Percentiles rank a stretch among this genome's conserved stretches.
Conservation (phyloP, 2,113 vertebrate genomes). For the Tachysurus fulvidraco region DNA sequence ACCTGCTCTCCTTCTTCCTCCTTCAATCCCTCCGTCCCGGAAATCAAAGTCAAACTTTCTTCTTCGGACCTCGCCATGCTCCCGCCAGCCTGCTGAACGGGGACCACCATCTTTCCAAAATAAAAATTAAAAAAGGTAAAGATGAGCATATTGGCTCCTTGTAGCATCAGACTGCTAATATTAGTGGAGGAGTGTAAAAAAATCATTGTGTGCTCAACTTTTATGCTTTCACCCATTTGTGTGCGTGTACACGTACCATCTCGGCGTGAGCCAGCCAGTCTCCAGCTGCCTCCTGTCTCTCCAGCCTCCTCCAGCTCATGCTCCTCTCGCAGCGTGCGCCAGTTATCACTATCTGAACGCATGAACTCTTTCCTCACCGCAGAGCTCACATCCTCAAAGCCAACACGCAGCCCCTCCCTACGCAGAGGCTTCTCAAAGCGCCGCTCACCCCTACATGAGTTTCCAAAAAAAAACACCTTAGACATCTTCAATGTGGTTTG, state of each 20-base stretch:
- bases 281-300: conserved; percentile 77
- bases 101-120: conserved; percentile 76
- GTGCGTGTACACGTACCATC: conserved; percentile 66
- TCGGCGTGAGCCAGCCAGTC: conserved; percentile 73
- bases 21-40: conserved; percentile 75
- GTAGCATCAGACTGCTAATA: neutral
- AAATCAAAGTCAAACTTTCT: conserved; percentile 89
- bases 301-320: conserved; percentile 80
- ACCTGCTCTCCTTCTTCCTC: conserved; percentile 70
- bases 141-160: neutral
- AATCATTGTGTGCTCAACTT: neutral
- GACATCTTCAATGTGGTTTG: neutral
- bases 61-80: conserved; percentile 78
- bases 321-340: conserved; percentile 87
- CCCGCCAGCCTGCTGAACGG: conserved; percentile 90
- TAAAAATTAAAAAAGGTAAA: neutral
- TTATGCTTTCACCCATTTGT: neutral
- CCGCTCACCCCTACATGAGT: conserved; percentile 77
- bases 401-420: conserved; percentile 80
- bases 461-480: neutral
- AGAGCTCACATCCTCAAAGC: conserved; percentile 79
- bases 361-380: conserved; percentile 82
- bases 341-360: conserved; percentile 90
- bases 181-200: neutral
- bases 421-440: conserved; percentile 86